A percentile compares a stretch with the other conserved stretches of the same genome.
These are phyloP conservation scores for Poecile atricapillus DNA, from an alignment of 2,113 vertebrate species.

Conservation along the genomic window DNA sequence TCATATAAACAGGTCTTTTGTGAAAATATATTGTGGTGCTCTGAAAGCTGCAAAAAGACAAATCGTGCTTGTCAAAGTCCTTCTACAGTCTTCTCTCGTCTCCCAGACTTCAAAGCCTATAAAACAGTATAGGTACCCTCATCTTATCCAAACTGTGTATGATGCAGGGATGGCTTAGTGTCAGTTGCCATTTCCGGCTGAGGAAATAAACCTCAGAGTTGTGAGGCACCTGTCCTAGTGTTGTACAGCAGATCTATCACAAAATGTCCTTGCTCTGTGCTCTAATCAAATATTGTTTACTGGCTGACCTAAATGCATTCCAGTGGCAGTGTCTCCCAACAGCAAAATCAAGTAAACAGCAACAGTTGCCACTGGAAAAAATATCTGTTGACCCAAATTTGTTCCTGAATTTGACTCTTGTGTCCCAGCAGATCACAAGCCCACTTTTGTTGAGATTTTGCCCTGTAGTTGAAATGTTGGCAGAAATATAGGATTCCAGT, in stretches of 20 bases:
- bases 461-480: not conserved
- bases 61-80: not conserved
- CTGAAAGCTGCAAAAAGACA: not conserved
- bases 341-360: not conserved
- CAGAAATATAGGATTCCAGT: not conserved
- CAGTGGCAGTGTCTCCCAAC: not conserved
- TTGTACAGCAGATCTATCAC: not conserved
- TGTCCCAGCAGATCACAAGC: not conserved
- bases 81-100: not conserved
- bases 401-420: not conserved
- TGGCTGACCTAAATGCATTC: not conserved
- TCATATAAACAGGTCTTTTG: not conserved
- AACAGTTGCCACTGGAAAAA: not conserved
- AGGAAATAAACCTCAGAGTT: not conserved
- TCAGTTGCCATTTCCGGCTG: not conserved
- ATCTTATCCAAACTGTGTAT: not conserved
- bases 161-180: not conserved
- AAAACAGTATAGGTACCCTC: not conserved
- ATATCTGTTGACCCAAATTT: not conserved
- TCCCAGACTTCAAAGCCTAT: not conserved
- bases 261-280: not conserved
- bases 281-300: not conserved
- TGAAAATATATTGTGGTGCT: not conserved
- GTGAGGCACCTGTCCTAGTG: not conserved
- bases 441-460: not conserved